Conservation (phyloP, 2,888 invertebrate species). For the Trilocha varians region DNA sequence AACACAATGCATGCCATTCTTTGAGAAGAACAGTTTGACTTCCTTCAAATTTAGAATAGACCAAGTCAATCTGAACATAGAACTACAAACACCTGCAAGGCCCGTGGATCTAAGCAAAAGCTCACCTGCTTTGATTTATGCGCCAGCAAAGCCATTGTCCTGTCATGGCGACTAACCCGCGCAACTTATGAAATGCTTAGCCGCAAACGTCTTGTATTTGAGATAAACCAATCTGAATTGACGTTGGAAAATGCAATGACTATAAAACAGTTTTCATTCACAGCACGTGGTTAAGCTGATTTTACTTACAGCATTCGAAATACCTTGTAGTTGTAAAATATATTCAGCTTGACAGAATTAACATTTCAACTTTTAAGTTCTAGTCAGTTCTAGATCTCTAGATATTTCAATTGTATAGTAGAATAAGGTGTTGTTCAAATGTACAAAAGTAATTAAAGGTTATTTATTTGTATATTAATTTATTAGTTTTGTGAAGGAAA, state of each 20-base stretch:
- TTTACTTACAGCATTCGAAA: no score
- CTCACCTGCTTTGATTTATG: slow-evolving; percentile 65
- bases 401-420: no score
- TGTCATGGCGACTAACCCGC: slow-evolving; percentile 42
- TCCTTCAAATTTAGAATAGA: background rate
- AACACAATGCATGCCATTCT: background rate
- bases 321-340: no score
- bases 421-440: background rate
- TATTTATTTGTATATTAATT: no score
- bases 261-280: background rate
- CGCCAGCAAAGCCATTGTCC: slow-evolving; percentile 49
- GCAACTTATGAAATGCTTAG: slow-evolving; percentile 49
- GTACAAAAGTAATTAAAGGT: background rate
- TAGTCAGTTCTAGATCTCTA: no score
- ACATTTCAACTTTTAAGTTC: no score
- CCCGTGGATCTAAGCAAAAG: slow-evolving; percentile 36
- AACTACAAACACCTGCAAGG: slow-evolving; percentile 38
- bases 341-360: no score
- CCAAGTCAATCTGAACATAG: slow-evolving; percentile 19
- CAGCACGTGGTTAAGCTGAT: background rate
- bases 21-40: background rate
- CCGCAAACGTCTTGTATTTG: slow-evolving; percentile 39
- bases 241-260: background rate
- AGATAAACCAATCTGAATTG: slow-evolving; percentile 15
- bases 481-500: slow-evolving; percentile 37